Base-by-base conservation (phyloP, 1,140 invertebrate species). In the Drosophila lini region DNA sequence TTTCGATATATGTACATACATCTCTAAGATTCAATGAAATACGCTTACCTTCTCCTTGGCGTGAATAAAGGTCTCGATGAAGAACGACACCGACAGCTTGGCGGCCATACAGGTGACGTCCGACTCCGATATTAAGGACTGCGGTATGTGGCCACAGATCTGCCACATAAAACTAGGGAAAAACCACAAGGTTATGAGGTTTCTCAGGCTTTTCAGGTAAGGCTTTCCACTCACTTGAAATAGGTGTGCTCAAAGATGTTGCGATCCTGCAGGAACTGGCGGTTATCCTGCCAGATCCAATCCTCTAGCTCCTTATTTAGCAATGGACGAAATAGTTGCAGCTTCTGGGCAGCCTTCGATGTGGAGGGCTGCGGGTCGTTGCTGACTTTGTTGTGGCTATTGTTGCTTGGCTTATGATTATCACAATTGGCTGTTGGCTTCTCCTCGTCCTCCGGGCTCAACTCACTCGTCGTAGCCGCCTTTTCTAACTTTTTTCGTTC, bases 261-360 rank as follows among this genome's bases (percentile, higher is more conserved):
- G 92, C 98, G 98, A 92, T 98, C 98, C 84, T 97, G 96, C 44
- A 98, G 93, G 90, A 98, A 99, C 84, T 98, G 96, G 94, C 97
- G 97, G 89, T 98, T 99, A 92, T 99, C 98, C 80, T 98, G 95
- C 97, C 97, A 98, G 63, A 99, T 98, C 97, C 97, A 98, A 81
- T 96, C 95, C 91, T 97, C 96, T 7, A 98, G 93, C 78, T 97
- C 96, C 69, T 96, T 96, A 58, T 95, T 96, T 1, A 97, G 92
- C 74, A 85, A 64, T 74, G 90, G 84, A 76, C 85, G 85, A 70
- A 83, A 65, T 40, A 86, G 82, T 59, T 78, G 85, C 19, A 71
- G 41, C 61, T 86, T 81, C 10, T 52, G 62, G 50, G 52, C 81
- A 47, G 94, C 73, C 76, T 80, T 79, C 34, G 91, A 85, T 75